A percentile compares a stretch with the other conserved stretches of the same genome.
These are phyloP conservation scores for Caenorhabditis zanzibari DNA, from an alignment of 2,888 invertebrate species.

Conservation along the genomic window DNA sequence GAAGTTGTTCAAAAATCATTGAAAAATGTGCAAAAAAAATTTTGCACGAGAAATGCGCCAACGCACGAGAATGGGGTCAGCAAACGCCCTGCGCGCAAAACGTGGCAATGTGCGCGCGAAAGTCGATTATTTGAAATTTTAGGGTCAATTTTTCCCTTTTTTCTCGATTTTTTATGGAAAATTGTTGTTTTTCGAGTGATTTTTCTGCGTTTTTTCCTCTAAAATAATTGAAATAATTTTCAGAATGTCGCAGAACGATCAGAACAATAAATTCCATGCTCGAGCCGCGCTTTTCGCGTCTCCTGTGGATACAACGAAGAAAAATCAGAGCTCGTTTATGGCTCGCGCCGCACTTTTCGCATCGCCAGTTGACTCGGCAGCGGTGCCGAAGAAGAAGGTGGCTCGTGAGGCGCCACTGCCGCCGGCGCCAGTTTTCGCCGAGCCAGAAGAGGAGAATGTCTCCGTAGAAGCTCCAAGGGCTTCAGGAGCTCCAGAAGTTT, in stretches of 20 bases:
- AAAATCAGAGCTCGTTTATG: conserved; percentile 4
- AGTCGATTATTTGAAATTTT: conserved; percentile 1
- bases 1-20: background rate
- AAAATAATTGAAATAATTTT: background rate
- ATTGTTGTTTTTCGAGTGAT: background rate
- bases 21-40: conserved; percentile 32
- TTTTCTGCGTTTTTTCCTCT: background rate
- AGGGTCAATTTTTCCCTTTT: background rate
- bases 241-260: conserved; percentile 33
- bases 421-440: background rate
- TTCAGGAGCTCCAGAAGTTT: background rate
- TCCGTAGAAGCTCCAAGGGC: background rate
- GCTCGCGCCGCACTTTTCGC: conserved; percentile 30
- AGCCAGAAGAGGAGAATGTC: background rate
- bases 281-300: conserved; percentile 42
- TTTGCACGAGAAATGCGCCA: conserved; percentile 36
- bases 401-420: conserved; percentile 16
- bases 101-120: conserved; percentile 13
- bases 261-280: background rate
- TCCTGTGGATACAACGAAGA: conserved; percentile 10
- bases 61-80: conserved; percentile 21
- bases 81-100: background rate
- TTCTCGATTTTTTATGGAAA: background rate
- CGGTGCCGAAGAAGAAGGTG: conserved; percentile 44
- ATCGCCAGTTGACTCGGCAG: conserved; percentile 26